Percentiles rank a stretch among this genome's conserved stretches.
Conservation (phyloP, 2,888 invertebrate species). For the Xanthorhoe spadicearia region DNA sequence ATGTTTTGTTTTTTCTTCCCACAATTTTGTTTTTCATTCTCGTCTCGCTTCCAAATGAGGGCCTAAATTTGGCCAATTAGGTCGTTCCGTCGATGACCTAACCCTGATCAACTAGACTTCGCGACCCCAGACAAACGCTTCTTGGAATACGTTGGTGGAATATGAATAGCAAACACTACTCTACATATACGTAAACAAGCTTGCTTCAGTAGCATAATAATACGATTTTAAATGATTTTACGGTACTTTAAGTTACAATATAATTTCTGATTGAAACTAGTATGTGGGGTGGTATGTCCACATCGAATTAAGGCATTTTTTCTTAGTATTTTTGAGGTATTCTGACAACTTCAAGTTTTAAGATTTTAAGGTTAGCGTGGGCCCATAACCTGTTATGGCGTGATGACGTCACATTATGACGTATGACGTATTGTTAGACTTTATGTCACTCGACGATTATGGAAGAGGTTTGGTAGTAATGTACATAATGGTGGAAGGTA, state of each 20-base stretch:
- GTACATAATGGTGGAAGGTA: slow-evolving; percentile 10
- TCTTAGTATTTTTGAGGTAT: slow-evolving; percentile 19
- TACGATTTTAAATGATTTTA: too few species aligned
- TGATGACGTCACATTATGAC: slow-evolving; percentile 61
- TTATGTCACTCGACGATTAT: slow-evolving; percentile 34
- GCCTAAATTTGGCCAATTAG: slow-evolving; percentile 20
- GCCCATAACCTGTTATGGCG: slow-evolving; percentile 56
- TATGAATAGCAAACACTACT: background rate
- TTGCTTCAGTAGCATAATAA: background rate
- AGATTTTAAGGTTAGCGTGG: slow-evolving; percentile 53
- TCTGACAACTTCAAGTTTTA: slow-evolving; percentile 28
- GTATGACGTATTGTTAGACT: slow-evolving; percentile 41
- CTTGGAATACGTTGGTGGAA: slow-evolving; percentile 19
- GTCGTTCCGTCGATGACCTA: slow-evolving; percentile 16
- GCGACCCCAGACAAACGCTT: slow-evolving; percentile 19
- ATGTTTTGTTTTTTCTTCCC: too few species aligned
- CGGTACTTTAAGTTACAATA: background rate
- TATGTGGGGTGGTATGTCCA: background rate
- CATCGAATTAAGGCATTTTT: background rate
- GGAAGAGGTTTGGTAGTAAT: slow-evolving; percentile 30
- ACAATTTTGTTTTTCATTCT: background rate
- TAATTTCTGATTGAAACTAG: background rate
- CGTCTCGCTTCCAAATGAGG: slow-evolving; percentile 1
- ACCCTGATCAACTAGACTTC: slow-evolving; percentile 24
- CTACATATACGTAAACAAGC: background rate